Percentiles rank a stretch among this genome's conserved stretches.
Conservation (phyloP, 2,113 vertebrate genomes). For the Cyprinodon brontotheroides region DNA sequence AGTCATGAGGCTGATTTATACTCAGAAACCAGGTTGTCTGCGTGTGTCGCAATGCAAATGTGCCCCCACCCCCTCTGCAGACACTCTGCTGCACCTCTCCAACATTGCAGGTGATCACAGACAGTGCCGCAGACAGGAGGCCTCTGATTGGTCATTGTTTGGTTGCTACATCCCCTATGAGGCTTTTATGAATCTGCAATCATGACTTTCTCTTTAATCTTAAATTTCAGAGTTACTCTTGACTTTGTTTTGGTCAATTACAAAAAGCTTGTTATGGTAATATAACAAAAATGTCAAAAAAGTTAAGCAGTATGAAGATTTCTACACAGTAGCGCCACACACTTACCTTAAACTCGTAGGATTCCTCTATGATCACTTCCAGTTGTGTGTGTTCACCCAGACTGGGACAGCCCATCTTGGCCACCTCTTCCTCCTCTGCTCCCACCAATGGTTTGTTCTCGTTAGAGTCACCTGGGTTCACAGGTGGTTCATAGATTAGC, state of each 20-base stretch:
- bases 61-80: too few species aligned
- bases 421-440: constrained; percentile 80
- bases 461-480: constrained; percentile 78
- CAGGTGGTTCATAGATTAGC: not conserved
- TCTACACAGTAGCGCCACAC: not conserved
- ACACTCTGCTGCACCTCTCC: too few species aligned
- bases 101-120: too few species aligned
- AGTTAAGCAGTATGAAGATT: not conserved
- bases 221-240: not conserved
- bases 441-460: constrained; percentile 79
- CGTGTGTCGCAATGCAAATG: too few species aligned
- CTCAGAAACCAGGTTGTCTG: too few species aligned
- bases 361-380: constrained; percentile 83
- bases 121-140: too few species aligned
- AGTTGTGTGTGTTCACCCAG: constrained; percentile 79
- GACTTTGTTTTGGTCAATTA: not conserved
- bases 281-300: not conserved
- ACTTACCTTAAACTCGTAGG: constrained; percentile 83
- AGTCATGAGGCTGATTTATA: too few species aligned
- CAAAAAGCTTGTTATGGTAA: not conserved
- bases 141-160: too few species aligned
- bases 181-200: too few species aligned
- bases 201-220: not conserved
- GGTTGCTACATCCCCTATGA: too few species aligned
- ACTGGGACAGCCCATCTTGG: constrained; percentile 83